Percentiles rank a stretch among this genome's conserved stretches.
Evolutionary conservation across 2,888 invertebrate genomes (phyloP).

Genomic region (Oligia latruncula): DNA sequence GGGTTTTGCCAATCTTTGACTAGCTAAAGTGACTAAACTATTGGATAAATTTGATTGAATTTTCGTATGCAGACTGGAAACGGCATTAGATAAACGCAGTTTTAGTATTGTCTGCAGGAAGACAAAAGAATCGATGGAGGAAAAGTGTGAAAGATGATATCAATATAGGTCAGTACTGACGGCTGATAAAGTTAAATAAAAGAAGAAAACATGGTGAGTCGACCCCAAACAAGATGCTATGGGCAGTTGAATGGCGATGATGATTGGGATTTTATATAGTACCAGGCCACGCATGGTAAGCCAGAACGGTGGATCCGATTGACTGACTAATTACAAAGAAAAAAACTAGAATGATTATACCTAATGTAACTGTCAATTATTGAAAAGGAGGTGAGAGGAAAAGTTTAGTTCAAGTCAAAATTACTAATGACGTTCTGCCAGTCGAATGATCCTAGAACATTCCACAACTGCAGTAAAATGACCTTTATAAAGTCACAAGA

Average conservation of each 20-base stretch:
- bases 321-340: neutral
- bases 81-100: neutral
- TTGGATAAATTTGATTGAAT: too few species aligned
- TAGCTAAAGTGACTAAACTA: too few species aligned
- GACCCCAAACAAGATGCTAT: neutral
- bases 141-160: neutral
- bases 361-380: neutral
- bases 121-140: neutral
- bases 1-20: neutral
- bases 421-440: neutral
- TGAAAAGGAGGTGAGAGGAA: neutral
- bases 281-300: neutral
- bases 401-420: neutral
- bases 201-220: neutral
- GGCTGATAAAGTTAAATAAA: neutral
- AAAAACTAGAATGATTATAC: neutral
- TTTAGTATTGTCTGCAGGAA: neutral
- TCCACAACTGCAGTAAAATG: neutral
- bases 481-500: constrained; percentile 3
- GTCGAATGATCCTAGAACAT: neutral
- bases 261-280: too few species aligned
- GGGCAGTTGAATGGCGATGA: neutral
- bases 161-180: neutral
- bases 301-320: neutral
- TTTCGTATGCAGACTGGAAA: too few species aligned